Conservation (phyloP, 2,797 vertebrate genomes). For the Pipistrellus kuhlii region DNA sequence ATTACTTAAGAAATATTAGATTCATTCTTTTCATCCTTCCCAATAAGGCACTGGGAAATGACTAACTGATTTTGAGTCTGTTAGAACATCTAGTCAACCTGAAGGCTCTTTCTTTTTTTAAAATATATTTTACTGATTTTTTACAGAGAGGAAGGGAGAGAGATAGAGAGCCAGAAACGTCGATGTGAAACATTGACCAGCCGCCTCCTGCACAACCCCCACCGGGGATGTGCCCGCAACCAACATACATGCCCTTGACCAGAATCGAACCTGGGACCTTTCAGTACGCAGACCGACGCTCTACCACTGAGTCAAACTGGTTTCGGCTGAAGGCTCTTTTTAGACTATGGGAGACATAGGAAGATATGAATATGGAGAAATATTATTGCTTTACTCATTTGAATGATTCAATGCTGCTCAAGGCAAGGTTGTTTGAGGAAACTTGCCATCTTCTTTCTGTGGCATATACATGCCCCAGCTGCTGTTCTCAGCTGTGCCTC, state of each 20-base stretch:
- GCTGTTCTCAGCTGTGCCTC: not conserved
- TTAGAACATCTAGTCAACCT: not conserved
- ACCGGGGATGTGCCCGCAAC: too few species aligned
- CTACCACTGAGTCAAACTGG: too few species aligned
- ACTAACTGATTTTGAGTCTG: not conserved
- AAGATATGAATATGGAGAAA: too few species aligned
- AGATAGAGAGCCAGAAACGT: too few species aligned
- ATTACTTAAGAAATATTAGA: not conserved
- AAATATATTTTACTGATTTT: too few species aligned
- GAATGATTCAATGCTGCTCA: not conserved
- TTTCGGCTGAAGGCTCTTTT: not conserved
- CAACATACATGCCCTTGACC: too few species aligned
- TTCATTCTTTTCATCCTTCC: not conserved
- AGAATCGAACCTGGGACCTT: too few species aligned
- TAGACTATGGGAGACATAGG: not conserved
- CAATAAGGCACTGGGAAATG: not conserved
- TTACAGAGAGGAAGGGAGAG: too few species aligned
- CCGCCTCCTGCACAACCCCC: too few species aligned
- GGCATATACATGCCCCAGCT: not conserved
- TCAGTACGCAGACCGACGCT: too few species aligned
- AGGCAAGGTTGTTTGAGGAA: not conserved
- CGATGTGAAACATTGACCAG: too few species aligned
- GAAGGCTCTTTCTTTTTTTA: not conserved
- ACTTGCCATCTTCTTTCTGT: rapidly evolving
- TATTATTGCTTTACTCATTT: not conserved